These are phyloP conservation scores for Turnix velox DNA, from an alignment of 2,113 vertebrate genomes.

Conservation along the genomic window DNA sequence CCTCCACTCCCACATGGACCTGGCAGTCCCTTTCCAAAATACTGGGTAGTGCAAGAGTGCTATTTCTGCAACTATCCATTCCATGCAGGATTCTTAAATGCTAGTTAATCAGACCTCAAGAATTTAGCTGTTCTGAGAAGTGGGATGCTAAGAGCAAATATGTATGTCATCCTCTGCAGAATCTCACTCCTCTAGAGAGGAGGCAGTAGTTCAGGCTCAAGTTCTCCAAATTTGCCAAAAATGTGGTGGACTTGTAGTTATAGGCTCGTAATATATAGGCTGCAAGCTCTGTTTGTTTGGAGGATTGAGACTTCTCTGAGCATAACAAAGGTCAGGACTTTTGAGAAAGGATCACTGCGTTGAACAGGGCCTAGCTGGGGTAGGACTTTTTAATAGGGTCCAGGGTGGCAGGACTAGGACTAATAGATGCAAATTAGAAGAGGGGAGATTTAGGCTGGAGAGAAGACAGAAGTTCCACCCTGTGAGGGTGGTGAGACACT, in stretches of 20 bases:
- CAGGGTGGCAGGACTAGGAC: too few relatives aligned
- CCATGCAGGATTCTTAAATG: conserved; percentile 32
- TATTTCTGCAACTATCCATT: conserved; percentile 50
- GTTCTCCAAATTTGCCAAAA: conserved; percentile 21
- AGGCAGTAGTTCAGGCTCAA: conserved; percentile 12
- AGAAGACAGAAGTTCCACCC: too few relatives aligned
- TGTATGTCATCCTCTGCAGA: neutral
- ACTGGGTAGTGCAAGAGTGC: conserved; percentile 10
- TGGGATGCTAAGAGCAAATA: neutral
- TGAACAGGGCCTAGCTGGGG: too few relatives aligned
- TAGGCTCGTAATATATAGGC: conserved; percentile 2
- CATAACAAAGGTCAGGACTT: neutral
- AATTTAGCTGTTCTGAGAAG: conserved; percentile 50
- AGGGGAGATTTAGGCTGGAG: too few relatives aligned
- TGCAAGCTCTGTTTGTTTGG: neutral
- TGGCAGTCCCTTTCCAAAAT: conserved; percentile 40
- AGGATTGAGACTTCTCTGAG: neutral
- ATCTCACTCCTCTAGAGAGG: neutral
- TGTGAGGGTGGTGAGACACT: too few relatives aligned
- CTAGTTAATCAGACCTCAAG: conserved; percentile 62
- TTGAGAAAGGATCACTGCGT: neutral
- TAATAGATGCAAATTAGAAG: too few relatives aligned
- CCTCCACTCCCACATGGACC: neutral
- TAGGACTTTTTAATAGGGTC: too few relatives aligned
- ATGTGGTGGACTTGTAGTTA: neutral